Evolutionary conservation across 2,888 invertebrate species (phyloP), one percentile per base, ranked within the genome.

Genomic region (Nephrotoma flavescens): DNA sequence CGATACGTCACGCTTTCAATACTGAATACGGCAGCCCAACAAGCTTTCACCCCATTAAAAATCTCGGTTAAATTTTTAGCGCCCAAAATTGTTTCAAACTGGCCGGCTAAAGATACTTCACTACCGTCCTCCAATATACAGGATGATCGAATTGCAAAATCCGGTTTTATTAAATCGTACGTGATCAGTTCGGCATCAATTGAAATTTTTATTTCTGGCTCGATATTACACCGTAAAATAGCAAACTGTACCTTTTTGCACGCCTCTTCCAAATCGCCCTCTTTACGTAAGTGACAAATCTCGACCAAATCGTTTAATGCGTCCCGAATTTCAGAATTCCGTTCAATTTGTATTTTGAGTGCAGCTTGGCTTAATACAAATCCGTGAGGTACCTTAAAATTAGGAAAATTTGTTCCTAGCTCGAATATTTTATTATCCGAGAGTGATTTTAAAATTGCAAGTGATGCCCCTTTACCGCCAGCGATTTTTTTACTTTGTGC

Each of bases 11-110:
- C 94, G 88, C 97, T 96, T 88, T 95, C 95, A 89, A 93, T 94
- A 0, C 95, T 93, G 89, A 94, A 97, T 88, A 96, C 93, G 0
- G 97, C 97, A 0, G 95, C 95, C 97, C 97, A 97, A 90, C 97
- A 97, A 87, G 93, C 93, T 85, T 93, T 92, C 0, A 97, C 92
- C 6, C 94, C 94, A 44, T 91, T 89, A 11, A 94, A 87, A 9
- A 96, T 91, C 87, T 94, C 92, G 0, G 91, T 91, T 71, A 92
- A 90, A 0, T 92, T 93, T 52, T 90, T 90, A 86, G 96, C 94
- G 0, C 96, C 96, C 3, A 97, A 92, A 87, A 95, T 93, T 0
- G 96, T 96, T 87, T 95, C 95, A 91, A 97, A 96, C 92, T 97
- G 97, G 0, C 97, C 97, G 0, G 97, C 97, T 4, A 96, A 95